Base-by-base conservation (phyloP, 2,797 vertebrate species). In the Urophycis tenuis region DNA sequence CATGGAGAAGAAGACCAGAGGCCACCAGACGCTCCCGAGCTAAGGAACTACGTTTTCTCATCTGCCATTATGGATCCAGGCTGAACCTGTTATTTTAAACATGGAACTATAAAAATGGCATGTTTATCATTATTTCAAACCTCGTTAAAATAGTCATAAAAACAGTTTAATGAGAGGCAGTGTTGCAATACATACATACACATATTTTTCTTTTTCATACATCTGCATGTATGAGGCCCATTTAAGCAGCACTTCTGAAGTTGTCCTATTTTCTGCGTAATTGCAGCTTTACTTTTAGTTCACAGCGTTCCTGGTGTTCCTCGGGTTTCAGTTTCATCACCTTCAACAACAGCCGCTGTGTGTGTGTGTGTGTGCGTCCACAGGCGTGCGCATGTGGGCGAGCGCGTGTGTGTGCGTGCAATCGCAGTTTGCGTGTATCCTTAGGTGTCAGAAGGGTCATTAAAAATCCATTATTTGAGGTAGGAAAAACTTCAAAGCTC, bases 401-500 rank as follows among this genome's bases (percentile, higher is more conserved):
- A 29, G 31, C 14, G 74, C 3, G 41, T 31, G 78, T 60, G 67
- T 69, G 36, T 33, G 71, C 72, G 74, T 67, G 64, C 29, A 12
- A 25, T 22, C 17, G 19, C 12, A 22, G 71, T 39, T 33, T 73
- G 71, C 10, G 71, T 73, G 35, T 12, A 25, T 73, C 22, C n/a
- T n/a, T 73, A n/a, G 29, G 36, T 15, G 74, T 17, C 45, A 41
- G 72, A 22, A 60, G 1, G 39, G 84, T 92, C 86, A 90, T 92
- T 90, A 89, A 90, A 91, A 88, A 87, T 86, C 85, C 81, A 90
- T 90, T 88, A 84, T 88, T 86, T 81, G 82, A 83, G 81, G 81
- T 85, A 82, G 80, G 64, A 53, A 80, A 78, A 77, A 81, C 88
- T 90, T 91, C 83, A 89, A 90, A 87, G 82, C 85, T 81, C 83